Evolutionary conservation across 2,797 vertebrate species (phyloP).

Genomic region (Liparis tanakae): DNA sequence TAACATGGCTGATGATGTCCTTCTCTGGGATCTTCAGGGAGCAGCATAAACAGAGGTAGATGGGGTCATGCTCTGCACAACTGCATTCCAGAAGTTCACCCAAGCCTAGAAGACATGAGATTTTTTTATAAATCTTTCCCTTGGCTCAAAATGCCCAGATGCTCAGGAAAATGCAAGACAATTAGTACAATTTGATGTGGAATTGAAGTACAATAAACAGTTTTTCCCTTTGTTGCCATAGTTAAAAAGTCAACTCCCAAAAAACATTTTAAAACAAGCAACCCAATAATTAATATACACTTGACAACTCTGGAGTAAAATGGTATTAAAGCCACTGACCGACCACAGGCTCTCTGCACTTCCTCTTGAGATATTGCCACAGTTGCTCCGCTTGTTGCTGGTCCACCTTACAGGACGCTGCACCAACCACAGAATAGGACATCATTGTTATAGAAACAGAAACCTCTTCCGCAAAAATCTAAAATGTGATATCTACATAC

Average conservation of each 20-base stretch:
- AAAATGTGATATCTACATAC: slow-evolving; percentile 18
- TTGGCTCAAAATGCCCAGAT: background rate
- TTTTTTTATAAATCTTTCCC: no score
- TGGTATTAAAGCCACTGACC: slow-evolving; percentile 39
- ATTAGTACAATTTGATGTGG: background rate
- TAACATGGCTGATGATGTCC: slow-evolving; percentile 38
- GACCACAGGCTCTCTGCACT: slow-evolving; percentile 39
- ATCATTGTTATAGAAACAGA: background rate
- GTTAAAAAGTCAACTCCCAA: background rate
- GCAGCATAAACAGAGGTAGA: slow-evolving; percentile 63
- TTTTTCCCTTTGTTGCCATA: background rate
- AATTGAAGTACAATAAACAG: background rate
- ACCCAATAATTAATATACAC: background rate
- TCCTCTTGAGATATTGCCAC: slow-evolving; percentile 41
- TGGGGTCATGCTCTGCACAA: slow-evolving; percentile 1
- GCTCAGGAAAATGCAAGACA: background rate
- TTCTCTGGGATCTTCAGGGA: slow-evolving; percentile 27
- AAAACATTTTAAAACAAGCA: background rate
- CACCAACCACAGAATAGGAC: background rate
- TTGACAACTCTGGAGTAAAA: background rate
- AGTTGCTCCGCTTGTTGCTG: background rate
- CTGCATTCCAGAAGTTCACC: slow-evolving; percentile 42
- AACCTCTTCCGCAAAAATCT: background rate
- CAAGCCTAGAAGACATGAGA: slow-evolving; percentile 41
- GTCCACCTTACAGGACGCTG: background rate